phyloP scores from a whole-genome alignment of 2,113 vertebrate genomes.

The Hypanus sabinus region DNA sequence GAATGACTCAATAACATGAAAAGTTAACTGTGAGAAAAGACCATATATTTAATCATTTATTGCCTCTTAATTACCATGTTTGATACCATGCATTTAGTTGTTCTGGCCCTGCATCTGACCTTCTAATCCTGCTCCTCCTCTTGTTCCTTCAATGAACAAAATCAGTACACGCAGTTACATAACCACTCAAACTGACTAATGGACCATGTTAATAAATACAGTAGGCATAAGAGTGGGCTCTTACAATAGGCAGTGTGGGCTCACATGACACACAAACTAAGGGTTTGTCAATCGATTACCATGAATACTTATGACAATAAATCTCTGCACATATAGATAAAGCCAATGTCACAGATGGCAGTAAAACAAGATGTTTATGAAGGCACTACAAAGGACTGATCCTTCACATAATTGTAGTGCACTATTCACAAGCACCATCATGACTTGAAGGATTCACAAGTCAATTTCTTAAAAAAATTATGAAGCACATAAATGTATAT shows the following conservation, averaged over 20 bases:
- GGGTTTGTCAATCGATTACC: background rate
- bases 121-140: background rate
- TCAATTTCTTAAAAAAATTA: background rate
- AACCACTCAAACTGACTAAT: background rate
- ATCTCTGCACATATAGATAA: background rate
- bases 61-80: no score
- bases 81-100: background rate
- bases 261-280: background rate
- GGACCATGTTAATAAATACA: background rate
- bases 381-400: background rate
- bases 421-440: background rate
- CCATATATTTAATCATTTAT: no score
- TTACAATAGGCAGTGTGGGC: background rate
- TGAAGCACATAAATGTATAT: background rate
- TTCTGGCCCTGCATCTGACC: background rate
- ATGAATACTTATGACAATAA: no score
- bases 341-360: background rate
- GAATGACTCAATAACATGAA: no score
- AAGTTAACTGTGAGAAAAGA: no score
- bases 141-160: background rate
- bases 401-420: background rate
- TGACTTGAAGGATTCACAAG: background rate
- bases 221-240: background rate
- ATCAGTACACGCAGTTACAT: background rate
- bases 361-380: background rate